phyloP scores from a whole-genome alignment of 2,113 vertebrate species.

The Clarias gariepinus region DNA sequence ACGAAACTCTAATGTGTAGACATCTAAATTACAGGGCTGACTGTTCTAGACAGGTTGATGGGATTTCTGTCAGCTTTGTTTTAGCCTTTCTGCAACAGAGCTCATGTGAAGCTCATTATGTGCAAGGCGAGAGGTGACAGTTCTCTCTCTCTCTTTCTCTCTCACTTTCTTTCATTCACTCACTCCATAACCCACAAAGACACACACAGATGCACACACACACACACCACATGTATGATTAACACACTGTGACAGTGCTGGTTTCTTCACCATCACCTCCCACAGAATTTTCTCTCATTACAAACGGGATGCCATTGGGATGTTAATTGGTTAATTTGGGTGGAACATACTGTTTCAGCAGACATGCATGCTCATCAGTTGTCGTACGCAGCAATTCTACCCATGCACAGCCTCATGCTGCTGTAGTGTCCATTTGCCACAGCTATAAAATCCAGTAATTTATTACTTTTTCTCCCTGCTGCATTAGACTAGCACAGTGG shows the following conservation, averaged over 20 bases:
- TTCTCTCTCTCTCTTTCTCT: constrained; percentile 17
- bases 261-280: constrained; percentile 36
- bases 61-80: constrained; percentile 60
- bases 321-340: constrained; percentile 49
- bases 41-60: constrained; percentile 55
- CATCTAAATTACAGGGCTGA: constrained; percentile 53
- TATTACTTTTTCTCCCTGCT: neutral
- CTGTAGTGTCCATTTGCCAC: constrained; percentile 4
- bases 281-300: constrained; percentile 41
- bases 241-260: constrained; percentile 47
- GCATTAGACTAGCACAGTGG: constrained; percentile 41
- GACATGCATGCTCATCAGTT: constrained; percentile 16
- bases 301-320: constrained; percentile 44
- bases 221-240: constrained; percentile 29
- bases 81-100: constrained; percentile 44
- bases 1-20: constrained; percentile 19
- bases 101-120: constrained; percentile 57
- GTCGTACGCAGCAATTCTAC: constrained; percentile 1
- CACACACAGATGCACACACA: constrained; percentile 24
- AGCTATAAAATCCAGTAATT: constrained; percentile 33
- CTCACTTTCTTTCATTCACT: neutral
- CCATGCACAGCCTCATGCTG: neutral
- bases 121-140: constrained; percentile 42
- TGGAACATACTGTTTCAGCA: constrained; percentile 42
- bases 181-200: neutral